A percentile compares a stretch with the other conserved stretches of the same genome.
These are phyloP conservation scores for Mellilla xanthometata DNA, from an alignment of 2,888 invertebrate genomes.

Conservation along the genomic window DNA sequence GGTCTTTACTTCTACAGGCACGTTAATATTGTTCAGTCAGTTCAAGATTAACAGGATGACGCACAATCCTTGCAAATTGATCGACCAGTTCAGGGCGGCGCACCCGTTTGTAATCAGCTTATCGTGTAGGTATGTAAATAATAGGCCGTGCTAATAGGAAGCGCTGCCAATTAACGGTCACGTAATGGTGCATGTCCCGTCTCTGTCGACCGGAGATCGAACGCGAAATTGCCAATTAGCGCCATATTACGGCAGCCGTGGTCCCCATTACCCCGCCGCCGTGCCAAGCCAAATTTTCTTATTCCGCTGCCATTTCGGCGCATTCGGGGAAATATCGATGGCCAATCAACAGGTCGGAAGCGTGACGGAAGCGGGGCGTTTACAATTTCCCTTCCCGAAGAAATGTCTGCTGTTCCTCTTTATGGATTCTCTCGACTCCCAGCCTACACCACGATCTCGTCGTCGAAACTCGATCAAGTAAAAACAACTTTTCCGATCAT, in stretches of 20 bases:
- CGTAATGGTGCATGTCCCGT: slow-evolving; percentile 49
- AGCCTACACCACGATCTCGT: slow-evolving; percentile 2
- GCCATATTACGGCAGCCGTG: slow-evolving; percentile 51
- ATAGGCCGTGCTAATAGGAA: slow-evolving; percentile 41
- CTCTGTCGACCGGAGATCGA: slow-evolving; percentile 66
- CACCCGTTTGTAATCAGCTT: slow-evolving; percentile 14
- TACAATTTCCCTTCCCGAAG: slow-evolving; percentile 26
- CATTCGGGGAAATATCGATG: slow-evolving; percentile 26
- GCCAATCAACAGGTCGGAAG: slow-evolving; percentile 43
- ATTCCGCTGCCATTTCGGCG: slow-evolving; percentile 26
- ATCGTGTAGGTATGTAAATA: slow-evolving; percentile 26
- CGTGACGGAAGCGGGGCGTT: slow-evolving; percentile 25
- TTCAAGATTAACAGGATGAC: slow-evolving; percentile 18
- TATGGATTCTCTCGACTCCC: slow-evolving; percentile 7
- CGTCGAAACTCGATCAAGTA: slow-evolving; percentile 15
- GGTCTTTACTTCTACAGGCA: too few species aligned
- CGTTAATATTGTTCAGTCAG: slow-evolving; percentile 1
- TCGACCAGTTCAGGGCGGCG: slow-evolving; percentile 5
- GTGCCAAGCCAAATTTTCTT: slow-evolving; percentile 34
- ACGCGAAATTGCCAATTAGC: slow-evolving; percentile 72
- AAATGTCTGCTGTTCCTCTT: slow-evolving; percentile 23
- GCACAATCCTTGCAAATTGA: slow-evolving; percentile 15
- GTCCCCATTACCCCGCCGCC: slow-evolving; percentile 37
- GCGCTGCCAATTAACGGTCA: slow-evolving; percentile 47
- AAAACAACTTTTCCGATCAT: slow-evolving; percentile 7